These are phyloP conservation scores for Agrotis puta DNA, from an alignment of 2,888 invertebrate species.

Conservation along the genomic window DNA sequence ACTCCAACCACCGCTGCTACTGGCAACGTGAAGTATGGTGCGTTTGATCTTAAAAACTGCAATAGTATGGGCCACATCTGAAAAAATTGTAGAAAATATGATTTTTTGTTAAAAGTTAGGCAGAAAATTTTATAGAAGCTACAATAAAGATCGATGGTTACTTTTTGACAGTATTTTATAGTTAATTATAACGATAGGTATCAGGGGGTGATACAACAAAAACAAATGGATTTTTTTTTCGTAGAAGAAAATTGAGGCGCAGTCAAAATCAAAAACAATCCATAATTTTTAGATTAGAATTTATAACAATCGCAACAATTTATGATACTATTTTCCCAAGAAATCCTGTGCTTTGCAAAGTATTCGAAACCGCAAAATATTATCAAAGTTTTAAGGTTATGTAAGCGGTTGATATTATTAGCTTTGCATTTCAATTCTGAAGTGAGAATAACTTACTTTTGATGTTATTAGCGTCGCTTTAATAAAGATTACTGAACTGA, in stretches of 20 bases:
- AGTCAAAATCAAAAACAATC: not conserved
- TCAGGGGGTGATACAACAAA: not conserved
- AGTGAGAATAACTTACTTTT: constrained; percentile 41
- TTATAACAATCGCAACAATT: not conserved
- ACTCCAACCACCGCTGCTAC: constrained; percentile 95
- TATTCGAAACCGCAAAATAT: not conserved
- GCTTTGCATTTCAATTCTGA: not conserved
- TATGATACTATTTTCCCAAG: not conserved
- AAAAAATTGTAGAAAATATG: constrained; percentile 49
- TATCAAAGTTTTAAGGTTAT: constrained; percentile 57
- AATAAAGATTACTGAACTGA: not conserved
- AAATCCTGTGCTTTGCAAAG: not conserved
- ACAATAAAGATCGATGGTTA: no score
- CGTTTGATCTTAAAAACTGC: constrained; percentile 93
- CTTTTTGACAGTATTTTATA: no score
- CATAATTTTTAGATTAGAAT: not conserved
- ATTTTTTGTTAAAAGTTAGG: not conserved
- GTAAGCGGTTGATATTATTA: constrained; percentile 36
- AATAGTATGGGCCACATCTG: constrained; percentile 95
- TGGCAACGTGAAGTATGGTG: constrained; percentile 95
- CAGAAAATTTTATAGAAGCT: not conserved
- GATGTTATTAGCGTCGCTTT: not conserved
- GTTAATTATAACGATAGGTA: no score
- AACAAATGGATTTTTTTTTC: not conserved
- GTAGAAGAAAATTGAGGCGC: not conserved